Conservation (phyloP, 2,888 invertebrate species). For the Criorhina ranunculi region DNA sequence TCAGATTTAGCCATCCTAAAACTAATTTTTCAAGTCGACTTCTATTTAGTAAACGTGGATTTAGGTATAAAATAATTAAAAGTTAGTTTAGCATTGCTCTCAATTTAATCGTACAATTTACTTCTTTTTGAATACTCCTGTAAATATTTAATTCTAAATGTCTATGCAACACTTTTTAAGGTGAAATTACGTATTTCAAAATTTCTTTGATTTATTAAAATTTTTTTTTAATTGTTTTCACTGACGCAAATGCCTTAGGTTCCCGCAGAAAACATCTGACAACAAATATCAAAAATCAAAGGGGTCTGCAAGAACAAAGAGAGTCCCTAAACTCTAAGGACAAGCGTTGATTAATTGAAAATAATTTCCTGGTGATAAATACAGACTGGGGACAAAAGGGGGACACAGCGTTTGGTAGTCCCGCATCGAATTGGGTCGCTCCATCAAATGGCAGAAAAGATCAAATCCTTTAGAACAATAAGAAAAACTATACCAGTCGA, state of each 20-base stretch:
- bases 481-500: conserved; percentile 36
- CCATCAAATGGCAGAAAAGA: conserved; percentile 21
- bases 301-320: conserved; percentile 15
- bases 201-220: neutral
- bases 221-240: conserved; percentile 13
- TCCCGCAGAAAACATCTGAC: conserved; percentile 49
- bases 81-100: too few relatives aligned
- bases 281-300: conserved; percentile 57
- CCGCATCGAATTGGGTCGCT: conserved; percentile 18
- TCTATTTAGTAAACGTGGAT: too few relatives aligned
- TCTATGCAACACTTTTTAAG: too few relatives aligned
- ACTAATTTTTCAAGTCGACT: too few relatives aligned
- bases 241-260: conserved; percentile 22
- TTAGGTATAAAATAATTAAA: too few relatives aligned
- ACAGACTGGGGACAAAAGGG: neutral
- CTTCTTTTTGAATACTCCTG: too few relatives aligned
- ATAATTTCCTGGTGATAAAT: conserved; percentile 62
- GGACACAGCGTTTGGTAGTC: neutral
- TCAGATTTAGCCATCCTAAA: too few relatives aligned
- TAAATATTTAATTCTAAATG: too few relatives aligned
- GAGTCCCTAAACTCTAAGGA: conserved; percentile 42
- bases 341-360: conserved; percentile 72
- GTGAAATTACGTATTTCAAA: neutral
- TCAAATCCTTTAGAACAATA: conserved; percentile 52
- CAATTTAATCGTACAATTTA: too few relatives aligned